Conservation (phyloP, 2,113 vertebrate genomes). For the Heterotilapia buettikoferi region DNA sequence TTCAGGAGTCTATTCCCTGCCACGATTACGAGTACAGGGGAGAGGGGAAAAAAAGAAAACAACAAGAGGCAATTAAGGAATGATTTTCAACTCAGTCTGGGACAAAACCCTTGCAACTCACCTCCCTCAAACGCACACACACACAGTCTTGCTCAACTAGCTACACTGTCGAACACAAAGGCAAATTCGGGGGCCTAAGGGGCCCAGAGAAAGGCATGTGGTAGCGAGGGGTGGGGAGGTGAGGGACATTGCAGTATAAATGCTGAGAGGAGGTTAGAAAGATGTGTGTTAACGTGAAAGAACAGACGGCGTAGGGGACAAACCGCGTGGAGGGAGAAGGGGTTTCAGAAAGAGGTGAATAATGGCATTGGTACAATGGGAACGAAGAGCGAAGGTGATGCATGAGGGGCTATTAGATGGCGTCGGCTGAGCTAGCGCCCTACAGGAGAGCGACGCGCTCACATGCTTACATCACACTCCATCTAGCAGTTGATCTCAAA, state of each 20-base stretch:
- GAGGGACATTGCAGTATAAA: background rate
- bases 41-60: background rate
- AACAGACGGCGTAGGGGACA: background rate
- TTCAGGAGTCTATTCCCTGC: conserved; percentile 30
- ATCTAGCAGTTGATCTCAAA: conserved; percentile 23
- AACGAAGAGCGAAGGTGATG: conserved; percentile 40
- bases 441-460: background rate
- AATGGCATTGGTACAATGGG: conserved; percentile 7
- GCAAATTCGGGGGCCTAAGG: conserved; percentile 7
- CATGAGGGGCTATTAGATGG: conserved; percentile 39
- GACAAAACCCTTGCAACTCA: conserved; percentile 20
- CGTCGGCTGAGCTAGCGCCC: background rate
- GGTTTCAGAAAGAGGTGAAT: conserved; percentile 5
- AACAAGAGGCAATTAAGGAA: conserved; percentile 51
- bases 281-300: background rate
- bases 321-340: background rate
- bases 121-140: background rate
- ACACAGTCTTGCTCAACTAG: background rate
- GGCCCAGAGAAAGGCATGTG: background rate
- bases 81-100: conserved; percentile 58
- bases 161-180: conserved; percentile 16
- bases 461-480: background rate
- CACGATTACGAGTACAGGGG: conserved; percentile 6
- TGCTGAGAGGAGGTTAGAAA: background rate
- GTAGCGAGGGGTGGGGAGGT: background rate